Evolutionary conservation across 2,113 vertebrate genomes (phyloP).

Genomic region (Rhinolophus ferrumequinum): DNA sequence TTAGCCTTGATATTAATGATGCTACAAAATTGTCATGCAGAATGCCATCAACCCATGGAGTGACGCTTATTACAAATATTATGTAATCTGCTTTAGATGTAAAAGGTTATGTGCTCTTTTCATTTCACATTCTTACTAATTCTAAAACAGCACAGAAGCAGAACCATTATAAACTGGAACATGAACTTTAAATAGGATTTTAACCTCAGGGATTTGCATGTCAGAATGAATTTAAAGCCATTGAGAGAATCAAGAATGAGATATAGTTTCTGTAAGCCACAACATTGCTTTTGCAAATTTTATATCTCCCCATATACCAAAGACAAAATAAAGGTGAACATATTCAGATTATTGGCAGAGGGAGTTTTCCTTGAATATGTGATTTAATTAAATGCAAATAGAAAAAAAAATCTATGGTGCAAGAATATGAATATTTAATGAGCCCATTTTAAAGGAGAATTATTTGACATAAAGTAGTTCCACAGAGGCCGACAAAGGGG

Average conservation of each 20-base stretch:
- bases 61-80: conserved; percentile 80
- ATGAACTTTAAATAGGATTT: conserved; percentile 80
- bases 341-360: not conserved
- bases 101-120: conserved; percentile 82
- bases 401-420: conserved; percentile 16
- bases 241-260: conserved; percentile 25
- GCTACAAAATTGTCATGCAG: conserved; percentile 70
- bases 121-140: conserved; percentile 74
- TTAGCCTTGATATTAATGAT: conserved; percentile 81
- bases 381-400: conserved; percentile 68
- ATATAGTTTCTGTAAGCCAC: not conserved
- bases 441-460: conserved; percentile 29
- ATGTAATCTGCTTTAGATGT: conserved; percentile 76
- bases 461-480: conserved; percentile 56
- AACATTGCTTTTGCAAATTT: conserved; percentile 31
- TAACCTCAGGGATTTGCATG: conserved; percentile 36
- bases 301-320: not conserved
- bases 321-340: conserved; percentile 21
- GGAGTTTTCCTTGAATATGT: not conserved
- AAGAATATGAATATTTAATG: conserved; percentile 65
- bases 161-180: conserved; percentile 79
- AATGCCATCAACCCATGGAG: conserved; percentile 73
- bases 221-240: conserved; percentile 17
- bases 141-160: conserved; percentile 67
- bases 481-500: not conserved